Evolutionary conservation across 2,888 invertebrate genomes (phyloP), one percentile per base, ranked within the genome.

Genomic region (Acleris cristana): DNA sequence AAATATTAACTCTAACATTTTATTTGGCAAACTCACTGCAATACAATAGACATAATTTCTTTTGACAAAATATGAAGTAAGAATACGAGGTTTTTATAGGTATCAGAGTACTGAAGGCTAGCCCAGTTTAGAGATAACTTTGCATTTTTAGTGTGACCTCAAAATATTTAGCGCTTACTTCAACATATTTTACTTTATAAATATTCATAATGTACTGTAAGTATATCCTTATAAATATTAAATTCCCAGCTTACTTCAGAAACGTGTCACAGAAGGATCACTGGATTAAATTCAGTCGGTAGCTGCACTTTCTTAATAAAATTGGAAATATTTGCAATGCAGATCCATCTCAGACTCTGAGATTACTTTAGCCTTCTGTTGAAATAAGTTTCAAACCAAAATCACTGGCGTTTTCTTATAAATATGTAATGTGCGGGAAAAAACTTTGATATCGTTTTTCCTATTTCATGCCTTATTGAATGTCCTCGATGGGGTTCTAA

Each of bases 261-360:
- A 81, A 83, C 79, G 81, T 82, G 78, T 80, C 83, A 81, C 78
- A 77, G 79, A 63, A 19, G 67, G 59, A 59, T 68, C 68, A 64
- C 59, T 70, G 75, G 79, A 85, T 85, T 81, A 80, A 84, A 84
- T 83, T 82, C 83, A 79, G 81, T 78, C 79, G 75, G 78, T 78
- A 78, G 84, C 82, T 87, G 89, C 84, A 87, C 79, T 84, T 84
- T 86, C 83, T 84, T 88, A 84, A 85, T 87, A 85, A 88, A 88
- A 88, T 86, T 82, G 83, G 79, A 79, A 80, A 79, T 81, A 88
- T 90, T 89, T 85, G 89, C 88, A 88, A 85, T 86, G 86, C 85
- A 87, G 82, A 90, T 89, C 75, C 72, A 73, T 73, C 76, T 77
- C 79, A 77, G 79, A 73, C 73, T 76, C 74, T 72, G 79, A 76